These are phyloP conservation scores for Erynnis tages DNA, from an alignment of 2,888 invertebrate species.

Conservation along the genomic window DNA sequence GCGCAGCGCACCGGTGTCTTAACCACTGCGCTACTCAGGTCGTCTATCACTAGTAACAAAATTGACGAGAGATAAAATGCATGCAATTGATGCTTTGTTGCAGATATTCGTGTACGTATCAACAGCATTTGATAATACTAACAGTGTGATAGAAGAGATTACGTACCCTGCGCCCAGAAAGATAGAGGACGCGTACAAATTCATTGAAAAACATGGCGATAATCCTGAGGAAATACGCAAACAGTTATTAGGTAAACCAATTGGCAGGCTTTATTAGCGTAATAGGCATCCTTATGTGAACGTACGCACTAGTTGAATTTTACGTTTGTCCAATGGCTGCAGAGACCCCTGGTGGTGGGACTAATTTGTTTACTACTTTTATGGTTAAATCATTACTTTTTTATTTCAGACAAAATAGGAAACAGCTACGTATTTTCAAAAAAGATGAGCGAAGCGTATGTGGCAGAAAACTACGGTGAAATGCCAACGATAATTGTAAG, in stretches of 20 bases:
- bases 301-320: too few relatives aligned
- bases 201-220: background rate
- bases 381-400: too few relatives aligned
- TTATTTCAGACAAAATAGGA: conserved; percentile 41
- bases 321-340: too few relatives aligned
- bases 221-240: background rate
- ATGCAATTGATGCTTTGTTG: too few relatives aligned
- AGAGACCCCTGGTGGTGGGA: too few relatives aligned
- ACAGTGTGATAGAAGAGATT: background rate
- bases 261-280: too few relatives aligned
- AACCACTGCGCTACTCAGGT: too few relatives aligned
- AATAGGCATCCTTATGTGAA: too few relatives aligned
- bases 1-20: too few relatives aligned
- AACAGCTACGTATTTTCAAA: conserved; percentile 49
- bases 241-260: background rate
- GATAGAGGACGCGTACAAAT: background rate
- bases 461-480: conserved; percentile 36
- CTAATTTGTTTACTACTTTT: too few relatives aligned
- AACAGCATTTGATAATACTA: background rate
- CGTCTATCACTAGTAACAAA: too few relatives aligned
- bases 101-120: background rate
- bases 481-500: conserved; percentile 48
- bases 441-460: conserved; percentile 40
- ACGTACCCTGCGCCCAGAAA: background rate
- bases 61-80: too few relatives aligned